Percentiles rank a stretch among this genome's conserved stretches.
phyloP scores from a whole-genome alignment of 2,888 invertebrate genomes.

The Heteropelma amictum region DNA sequence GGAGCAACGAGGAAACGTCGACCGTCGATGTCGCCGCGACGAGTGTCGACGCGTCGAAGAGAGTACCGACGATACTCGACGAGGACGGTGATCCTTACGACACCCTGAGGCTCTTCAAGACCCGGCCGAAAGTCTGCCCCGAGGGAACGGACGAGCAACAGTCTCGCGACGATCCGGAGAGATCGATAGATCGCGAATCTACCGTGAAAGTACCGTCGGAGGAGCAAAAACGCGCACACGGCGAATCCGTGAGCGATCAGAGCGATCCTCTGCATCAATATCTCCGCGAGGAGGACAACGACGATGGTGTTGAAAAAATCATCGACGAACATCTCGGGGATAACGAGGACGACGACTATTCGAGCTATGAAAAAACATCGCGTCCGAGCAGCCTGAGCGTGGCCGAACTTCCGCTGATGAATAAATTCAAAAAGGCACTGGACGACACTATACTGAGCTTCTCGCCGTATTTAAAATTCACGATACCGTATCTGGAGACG shows the following conservation, averaged over 20 bases:
- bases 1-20: conserved; percentile 26
- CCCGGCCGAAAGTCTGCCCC: conserved; percentile 50
- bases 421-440: conserved; percentile 86
- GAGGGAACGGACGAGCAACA: conserved; percentile 19
- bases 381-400: conserved; percentile 78
- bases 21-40: conserved; percentile 55
- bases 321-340: conserved; percentile 74
- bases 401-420: conserved; percentile 82
- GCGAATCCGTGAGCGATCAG: conserved; percentile 85
- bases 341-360: conserved; percentile 53
- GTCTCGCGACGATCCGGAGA: neutral
- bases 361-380: conserved; percentile 62
- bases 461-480: conserved; percentile 91
- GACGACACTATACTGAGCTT: conserved; percentile 88
- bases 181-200: neutral
- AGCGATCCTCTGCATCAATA: conserved; percentile 89
- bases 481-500: conserved; percentile 93
- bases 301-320: conserved; percentile 77
- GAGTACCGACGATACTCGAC: conserved; percentile 66
- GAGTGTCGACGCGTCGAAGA: conserved; percentile 60
- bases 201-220: conserved; percentile 63
- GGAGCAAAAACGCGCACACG: conserved; percentile 76
- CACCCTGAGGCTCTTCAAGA: conserved; percentile 73
- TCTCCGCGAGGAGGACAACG: conserved; percentile 78
- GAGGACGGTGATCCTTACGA: conserved; percentile 71